Evolutionary conservation across 2,888 invertebrate genomes (phyloP), one percentile per base, ranked within the genome.

Genomic region (Chrysolina haemoptera): DNA sequence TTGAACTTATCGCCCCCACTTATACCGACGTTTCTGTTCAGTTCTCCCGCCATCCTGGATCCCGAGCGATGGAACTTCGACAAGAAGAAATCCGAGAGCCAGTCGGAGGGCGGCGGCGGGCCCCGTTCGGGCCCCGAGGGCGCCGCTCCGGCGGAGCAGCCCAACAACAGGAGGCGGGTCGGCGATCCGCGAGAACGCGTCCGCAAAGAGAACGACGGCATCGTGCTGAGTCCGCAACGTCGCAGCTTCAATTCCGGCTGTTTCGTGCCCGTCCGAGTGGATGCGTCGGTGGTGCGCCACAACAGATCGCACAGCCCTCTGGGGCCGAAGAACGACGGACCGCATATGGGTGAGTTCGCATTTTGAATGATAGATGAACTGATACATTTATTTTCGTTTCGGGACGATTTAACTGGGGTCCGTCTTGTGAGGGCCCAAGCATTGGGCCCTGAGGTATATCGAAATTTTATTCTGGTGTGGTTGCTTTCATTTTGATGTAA

Each of bases 221-320:
- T 96, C 81, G 94, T 96, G 80, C 89, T 96, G 82, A 95, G 95
- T 80, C 96, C 96, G 68, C 96, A 96, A 87, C 91, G 96, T 12
- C 91, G 95, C 79, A 95, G 94, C 83, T 96, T 96, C 89, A 95
- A 94, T 82, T 94, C 95, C 14, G 96, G 96, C 71, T 96, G 96
- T 88, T 95, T 94, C 81, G 95, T 95, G 71, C 91, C 92, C 14
- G 90, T 90, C 43, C 50, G 62, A 8, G 67, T 88, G 86, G 81
- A 80, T 77, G 79, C 81, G n/a, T n/a, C n/a, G 76, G 79, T 82
- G 77, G 40, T 70, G 2, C 71, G 78, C 68, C 80, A 73, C 16
- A 80, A 77, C 48, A 76, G 85, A 65, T 74, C 84, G n/a, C 85
- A 84, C 75, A 85, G 85, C 68, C 85, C 85, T 5, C 75, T 84